Base-by-base conservation (phyloP, 92 coral and sea anemone genomes). In the Paragorgia papillata region DNA sequence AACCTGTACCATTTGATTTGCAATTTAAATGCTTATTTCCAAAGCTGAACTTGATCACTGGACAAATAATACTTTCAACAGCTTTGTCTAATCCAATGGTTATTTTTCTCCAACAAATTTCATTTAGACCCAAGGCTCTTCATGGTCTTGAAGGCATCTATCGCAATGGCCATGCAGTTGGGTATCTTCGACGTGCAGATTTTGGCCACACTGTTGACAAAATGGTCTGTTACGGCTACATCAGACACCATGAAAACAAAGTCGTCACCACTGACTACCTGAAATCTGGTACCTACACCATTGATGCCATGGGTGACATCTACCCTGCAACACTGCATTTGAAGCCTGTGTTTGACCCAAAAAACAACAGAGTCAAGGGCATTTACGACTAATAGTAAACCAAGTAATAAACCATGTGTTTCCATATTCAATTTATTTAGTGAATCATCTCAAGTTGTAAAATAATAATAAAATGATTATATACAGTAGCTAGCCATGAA, bases 131-230 rank as follows among this genome's bases (percentile, higher is more conserved):
- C 79, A 94, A 91, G 71, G 97, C 98, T 19, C 83, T 94, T 20
- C 92, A 91, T 15, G 98, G 98, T 44, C 87, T 91, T 26, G 98
- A 94, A 80, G 98, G 95, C 41, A 85, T 94, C 17, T 84, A 88
- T 73, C 92, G 98, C 13, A 86, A 91, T 73, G 84, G 78, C 2
- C 80, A 89, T 44, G 89, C 90, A 8, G 90, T 90, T 20, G 98
- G 98, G 14, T 94, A 91, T 62, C 82, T 94, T 48, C 92, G 98
- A 10, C 88, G 98, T 31, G 98, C 97, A 32, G 98, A 94, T 49
- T 94, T 74, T 79, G 96, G 98, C 37, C 90, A 82, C 83, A 88
- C 90, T 3, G 68, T 94, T 22, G 82, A 82, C 66, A 91, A 94
- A 54, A 91, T 92, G 55, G 56, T 94, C 57, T 96, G 89, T 20